A percentile compares a stretch with the other conserved stretches of the same genome.
Conservation (phyloP, 2,113 vertebrate species). For the Onychostruthus taczanowskii region DNA sequence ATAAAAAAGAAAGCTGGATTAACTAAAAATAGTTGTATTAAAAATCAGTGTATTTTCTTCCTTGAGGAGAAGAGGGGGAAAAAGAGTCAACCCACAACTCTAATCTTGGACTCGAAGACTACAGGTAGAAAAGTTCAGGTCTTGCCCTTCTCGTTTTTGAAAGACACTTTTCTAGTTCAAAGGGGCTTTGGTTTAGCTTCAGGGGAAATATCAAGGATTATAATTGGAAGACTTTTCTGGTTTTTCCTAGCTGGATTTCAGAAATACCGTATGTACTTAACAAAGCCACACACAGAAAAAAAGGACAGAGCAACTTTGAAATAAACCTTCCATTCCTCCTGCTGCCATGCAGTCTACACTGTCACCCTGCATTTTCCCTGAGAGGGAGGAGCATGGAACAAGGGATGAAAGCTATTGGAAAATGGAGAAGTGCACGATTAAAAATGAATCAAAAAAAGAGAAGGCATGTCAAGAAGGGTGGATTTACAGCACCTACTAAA, state of each 20-base stretch:
- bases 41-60: slow-evolving; percentile 30
- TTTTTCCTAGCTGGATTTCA: slow-evolving; percentile 62
- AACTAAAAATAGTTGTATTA: slow-evolving; percentile 57
- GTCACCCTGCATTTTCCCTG: not conserved
- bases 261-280: slow-evolving; percentile 38
- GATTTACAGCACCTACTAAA: not conserved
- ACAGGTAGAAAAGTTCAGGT: slow-evolving; percentile 64
- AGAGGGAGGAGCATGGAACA: not conserved
- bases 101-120: slow-evolving; percentile 52
- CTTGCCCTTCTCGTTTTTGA: slow-evolving; percentile 58
- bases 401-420: not conserved
- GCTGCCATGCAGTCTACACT: not conserved
- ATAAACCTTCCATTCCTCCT: slow-evolving; percentile 42
- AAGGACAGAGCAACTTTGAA: slow-evolving; percentile 54
- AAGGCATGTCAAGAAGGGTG: not conserved
- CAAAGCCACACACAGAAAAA: slow-evolving; percentile 41
- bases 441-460: slow-evolving; percentile 30
- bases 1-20: slow-evolving; percentile 27
- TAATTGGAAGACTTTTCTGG: slow-evolving; percentile 72
- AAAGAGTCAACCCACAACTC: not conserved
- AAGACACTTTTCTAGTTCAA: slow-evolving; percentile 70
- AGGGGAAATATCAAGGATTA: slow-evolving; percentile 68
- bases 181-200: slow-evolving; percentile 67
- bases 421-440: slow-evolving; percentile 21
- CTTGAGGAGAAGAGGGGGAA: not conserved